phyloP scores from a whole-genome alignment of 2,888 invertebrate species.

The Abscondita cerata region DNA sequence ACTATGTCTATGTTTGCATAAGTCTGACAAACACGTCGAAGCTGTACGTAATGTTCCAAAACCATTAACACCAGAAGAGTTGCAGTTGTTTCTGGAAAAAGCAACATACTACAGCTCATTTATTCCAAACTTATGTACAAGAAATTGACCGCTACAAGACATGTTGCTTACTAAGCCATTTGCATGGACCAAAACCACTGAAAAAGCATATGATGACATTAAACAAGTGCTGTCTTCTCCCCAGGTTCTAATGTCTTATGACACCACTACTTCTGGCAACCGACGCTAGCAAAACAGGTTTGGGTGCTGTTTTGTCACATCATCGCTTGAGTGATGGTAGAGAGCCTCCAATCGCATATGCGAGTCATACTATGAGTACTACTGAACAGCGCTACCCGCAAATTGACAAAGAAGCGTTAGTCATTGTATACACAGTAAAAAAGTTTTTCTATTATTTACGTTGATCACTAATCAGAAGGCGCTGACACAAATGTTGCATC shows the following conservation, averaged over 20 bases:
- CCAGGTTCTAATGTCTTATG: not conserved
- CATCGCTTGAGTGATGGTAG: too few species aligned
- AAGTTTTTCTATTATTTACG: slow-evolving; percentile 31
- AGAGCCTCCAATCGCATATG: too few species aligned
- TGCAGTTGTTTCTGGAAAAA: slow-evolving; percentile 27
- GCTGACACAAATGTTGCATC: slow-evolving; percentile 36
- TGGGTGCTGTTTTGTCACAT: slow-evolving; percentile 35
- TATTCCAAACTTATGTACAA: not conserved
- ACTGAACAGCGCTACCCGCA: too few species aligned
- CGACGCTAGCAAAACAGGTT: slow-evolving; percentile 31
- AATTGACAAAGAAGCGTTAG: slow-evolving; percentile 37
- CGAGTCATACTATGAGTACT: too few species aligned
- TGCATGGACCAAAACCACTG: slow-evolving; percentile 13
- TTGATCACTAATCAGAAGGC: slow-evolving; percentile 37
- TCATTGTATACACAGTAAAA: slow-evolving; percentile 27
- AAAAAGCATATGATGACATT: not conserved
- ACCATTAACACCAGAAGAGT: slow-evolving; percentile 19
- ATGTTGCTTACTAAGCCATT: slow-evolving; percentile 24
- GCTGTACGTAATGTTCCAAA: slow-evolving; percentile 32
- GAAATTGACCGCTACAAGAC: slow-evolving; percentile 28
- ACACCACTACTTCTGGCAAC: slow-evolving; percentile 21
- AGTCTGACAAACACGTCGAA: slow-evolving; percentile 25
- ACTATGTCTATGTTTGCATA: too few species aligned
- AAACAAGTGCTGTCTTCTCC: not conserved
- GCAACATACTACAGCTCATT: slow-evolving; percentile 11